Conservation (phyloP, 1,140 invertebrate species). For the Oppia nitens region DNA sequence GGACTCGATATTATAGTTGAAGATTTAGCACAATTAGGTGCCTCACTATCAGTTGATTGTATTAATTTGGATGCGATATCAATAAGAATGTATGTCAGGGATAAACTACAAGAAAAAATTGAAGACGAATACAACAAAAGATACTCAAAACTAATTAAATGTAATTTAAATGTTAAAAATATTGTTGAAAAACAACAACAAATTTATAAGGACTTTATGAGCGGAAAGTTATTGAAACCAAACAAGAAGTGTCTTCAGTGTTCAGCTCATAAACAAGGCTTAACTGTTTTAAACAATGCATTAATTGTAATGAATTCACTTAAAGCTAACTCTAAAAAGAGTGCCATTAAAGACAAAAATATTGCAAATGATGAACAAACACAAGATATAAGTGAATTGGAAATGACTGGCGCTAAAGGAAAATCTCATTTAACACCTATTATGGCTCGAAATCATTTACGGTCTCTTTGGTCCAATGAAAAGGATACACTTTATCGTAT, state of each 20-base stretch:
- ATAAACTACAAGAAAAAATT: background rate
- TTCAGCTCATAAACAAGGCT: slow-evolving; percentile 5
- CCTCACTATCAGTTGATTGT: background rate
- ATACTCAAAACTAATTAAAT: background rate
- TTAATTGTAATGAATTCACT: slow-evolving; percentile 8
- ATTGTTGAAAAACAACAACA: slow-evolving; percentile 22
- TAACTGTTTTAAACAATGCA: slow-evolving; percentile 16
- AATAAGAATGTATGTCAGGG: background rate
- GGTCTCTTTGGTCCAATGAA: slow-evolving; percentile 58
- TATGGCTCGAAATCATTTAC: slow-evolving; percentile 44
- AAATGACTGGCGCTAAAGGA: slow-evolving; percentile 13
- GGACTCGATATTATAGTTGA: slow-evolving; percentile 54
- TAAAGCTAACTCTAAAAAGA: background rate
- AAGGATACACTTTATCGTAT: slow-evolving; percentile 23
- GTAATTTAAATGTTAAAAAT: slow-evolving; percentile 18
- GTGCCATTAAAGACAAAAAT: background rate
- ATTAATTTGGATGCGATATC: background rate
- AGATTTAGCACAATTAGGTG: slow-evolving; percentile 33
- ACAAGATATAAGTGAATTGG: slow-evolving; percentile 17
- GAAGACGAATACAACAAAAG: background rate
- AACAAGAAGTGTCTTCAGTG: slow-evolving; percentile 26
- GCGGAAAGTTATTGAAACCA: slow-evolving; percentile 18
- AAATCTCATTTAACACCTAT: slow-evolving; percentile 26
- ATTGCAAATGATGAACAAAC: slow-evolving; percentile 18
- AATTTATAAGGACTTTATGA: slow-evolving; percentile 22